A percentile compares a stretch with the other conserved stretches of the same genome.
Conservation (phyloP, 2,113 vertebrate species). For the Canis aureus region DNA sequence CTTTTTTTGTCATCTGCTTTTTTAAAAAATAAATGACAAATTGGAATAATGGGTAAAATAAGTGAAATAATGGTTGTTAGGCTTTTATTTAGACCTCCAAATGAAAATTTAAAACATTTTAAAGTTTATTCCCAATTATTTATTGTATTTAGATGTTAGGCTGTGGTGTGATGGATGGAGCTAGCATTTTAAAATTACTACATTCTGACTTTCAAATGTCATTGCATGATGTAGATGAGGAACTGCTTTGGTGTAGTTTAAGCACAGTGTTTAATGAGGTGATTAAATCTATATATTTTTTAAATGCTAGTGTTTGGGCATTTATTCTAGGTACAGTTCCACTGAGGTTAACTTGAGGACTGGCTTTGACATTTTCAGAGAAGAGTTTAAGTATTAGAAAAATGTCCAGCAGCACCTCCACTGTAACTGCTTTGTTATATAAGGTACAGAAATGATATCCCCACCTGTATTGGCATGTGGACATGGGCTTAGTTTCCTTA, state of each 20-base stretch:
- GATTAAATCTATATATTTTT: background rate
- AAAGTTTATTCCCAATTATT: constrained; percentile 25
- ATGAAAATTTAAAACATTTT: background rate
- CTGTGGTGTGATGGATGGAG: background rate
- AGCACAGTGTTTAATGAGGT: constrained; percentile 7
- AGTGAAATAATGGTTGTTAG: background rate
- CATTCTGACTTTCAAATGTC: constrained; percentile 61
- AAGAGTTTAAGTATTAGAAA: background rate
- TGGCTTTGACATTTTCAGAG: background rate
- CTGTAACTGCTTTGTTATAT: background rate
- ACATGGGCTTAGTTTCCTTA: background rate
- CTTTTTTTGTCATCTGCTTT: constrained; percentile 22
- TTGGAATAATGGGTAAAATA: background rate
- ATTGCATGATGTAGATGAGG: background rate
- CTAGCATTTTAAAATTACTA: constrained; percentile 48
- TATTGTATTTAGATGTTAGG: constrained; percentile 26
- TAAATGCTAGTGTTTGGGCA: constrained; percentile 6
- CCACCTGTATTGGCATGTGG: background rate
- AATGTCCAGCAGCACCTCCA: background rate
- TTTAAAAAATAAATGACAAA: background rate
- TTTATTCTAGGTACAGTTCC: background rate
- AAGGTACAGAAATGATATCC: background rate
- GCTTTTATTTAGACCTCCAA: background rate
- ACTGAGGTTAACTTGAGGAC: background rate
- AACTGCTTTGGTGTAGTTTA: background rate